A percentile compares a stretch with the other conserved stretches of the same genome.
Conservation (phyloP, 2,888 invertebrate species). For the Drosophila peninsularis region DNA sequence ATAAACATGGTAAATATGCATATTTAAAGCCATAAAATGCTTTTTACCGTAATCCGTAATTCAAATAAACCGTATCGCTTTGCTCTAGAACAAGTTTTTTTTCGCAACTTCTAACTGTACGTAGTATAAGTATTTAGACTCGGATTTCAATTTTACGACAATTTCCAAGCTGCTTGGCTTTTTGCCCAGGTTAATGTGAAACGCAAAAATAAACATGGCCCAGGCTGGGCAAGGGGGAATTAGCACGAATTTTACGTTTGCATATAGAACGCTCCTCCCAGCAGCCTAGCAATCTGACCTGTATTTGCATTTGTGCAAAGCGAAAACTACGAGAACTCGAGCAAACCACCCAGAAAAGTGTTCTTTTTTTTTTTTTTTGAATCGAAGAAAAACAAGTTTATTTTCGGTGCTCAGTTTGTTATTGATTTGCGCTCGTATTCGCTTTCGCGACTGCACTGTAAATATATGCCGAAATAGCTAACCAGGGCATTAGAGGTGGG, state of each 20-base stretch:
- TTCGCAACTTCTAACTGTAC: conserved; percentile 46
- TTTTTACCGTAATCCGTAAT: conserved; percentile 31
- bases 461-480: conserved; percentile 39
- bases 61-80: conserved; percentile 22
- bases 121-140: conserved; percentile 14
- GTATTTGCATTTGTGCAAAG: conserved; percentile 59
- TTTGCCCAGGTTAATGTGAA: conserved; percentile 28
- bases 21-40: conserved; percentile 24
- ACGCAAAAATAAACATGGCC: conserved; percentile 15
- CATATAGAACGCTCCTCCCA: neutral
- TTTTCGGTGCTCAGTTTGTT: conserved; percentile 52
- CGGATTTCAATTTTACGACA: conserved; percentile 53
- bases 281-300: conserved; percentile 26
- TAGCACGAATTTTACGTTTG: conserved; percentile 38
- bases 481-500: conserved; percentile 32
- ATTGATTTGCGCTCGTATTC: conserved; percentile 49
- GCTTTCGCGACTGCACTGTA: conserved; percentile 34
- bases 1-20: conserved; percentile 18
- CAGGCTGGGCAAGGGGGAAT: conserved; percentile 30
- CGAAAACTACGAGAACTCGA: conserved; percentile 37
- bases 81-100: conserved; percentile 44
- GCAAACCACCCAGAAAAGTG: conserved; percentile 31
- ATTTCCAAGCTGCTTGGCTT: conserved; percentile 52
- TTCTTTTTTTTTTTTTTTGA: conserved; percentile 19
- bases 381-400: conserved; percentile 54